phyloP scores from a whole-genome alignment of 2,797 vertebrate species.

The Peromyscus nudipes region DNA sequence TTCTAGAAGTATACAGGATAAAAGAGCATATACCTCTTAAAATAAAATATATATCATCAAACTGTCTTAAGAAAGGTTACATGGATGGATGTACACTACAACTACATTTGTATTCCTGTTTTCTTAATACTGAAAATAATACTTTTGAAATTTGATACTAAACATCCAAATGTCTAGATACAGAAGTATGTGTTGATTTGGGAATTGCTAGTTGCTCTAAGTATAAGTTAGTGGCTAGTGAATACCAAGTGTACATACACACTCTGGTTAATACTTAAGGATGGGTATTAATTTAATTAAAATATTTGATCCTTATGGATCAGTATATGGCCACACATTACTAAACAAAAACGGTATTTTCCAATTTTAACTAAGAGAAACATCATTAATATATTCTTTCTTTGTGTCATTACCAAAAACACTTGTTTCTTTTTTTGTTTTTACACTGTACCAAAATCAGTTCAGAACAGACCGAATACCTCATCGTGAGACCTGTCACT shows the following conservation, averaged over 20 bases:
- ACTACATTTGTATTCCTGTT: neutral
- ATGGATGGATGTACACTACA: neutral
- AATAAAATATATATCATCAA: neutral
- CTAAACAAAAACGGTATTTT: neutral
- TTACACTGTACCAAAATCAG: neutral
- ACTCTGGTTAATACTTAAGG: conserved; percentile 62
- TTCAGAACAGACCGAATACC: neutral
- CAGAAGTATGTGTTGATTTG: too few relatives aligned
- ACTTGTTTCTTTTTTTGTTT: conserved; percentile 18
- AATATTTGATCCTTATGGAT: conserved; percentile 27
- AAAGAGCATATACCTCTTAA: neutral
- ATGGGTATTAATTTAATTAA: conserved; percentile 43
- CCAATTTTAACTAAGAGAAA: conserved; percentile 12
- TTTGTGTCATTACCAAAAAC: conserved; percentile 23
- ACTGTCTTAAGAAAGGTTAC: too few relatives aligned
- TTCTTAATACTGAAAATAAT: too few relatives aligned
- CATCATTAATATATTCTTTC: neutral
- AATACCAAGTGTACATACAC: conserved; percentile 14
- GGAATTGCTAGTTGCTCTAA: too few relatives aligned
- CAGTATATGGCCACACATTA: neutral
- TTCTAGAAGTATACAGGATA: conserved; percentile 25
- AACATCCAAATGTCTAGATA: too few relatives aligned
- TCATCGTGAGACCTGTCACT: neutral
- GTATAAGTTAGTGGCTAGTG: neutral
- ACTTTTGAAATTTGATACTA: too few relatives aligned